Evolutionary conservation across 2,888 invertebrate species (phyloP).

Genomic region (Colostygia pectinataria): DNA sequence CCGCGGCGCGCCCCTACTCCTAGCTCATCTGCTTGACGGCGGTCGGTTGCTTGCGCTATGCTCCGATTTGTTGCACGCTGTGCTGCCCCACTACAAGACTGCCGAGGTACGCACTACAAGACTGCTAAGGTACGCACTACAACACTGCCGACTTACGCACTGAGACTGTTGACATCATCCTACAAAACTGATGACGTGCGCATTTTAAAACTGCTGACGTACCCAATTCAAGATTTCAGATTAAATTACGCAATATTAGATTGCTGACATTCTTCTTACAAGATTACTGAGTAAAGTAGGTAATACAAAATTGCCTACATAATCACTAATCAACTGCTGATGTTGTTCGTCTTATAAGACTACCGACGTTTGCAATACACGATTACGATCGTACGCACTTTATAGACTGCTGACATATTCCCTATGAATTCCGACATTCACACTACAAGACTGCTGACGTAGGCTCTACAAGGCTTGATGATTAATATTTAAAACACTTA

Average conservation of each 20-base stretch:
- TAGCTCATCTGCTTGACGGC: conserved; percentile 88
- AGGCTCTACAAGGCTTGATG: neutral
- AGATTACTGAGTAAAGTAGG: neutral
- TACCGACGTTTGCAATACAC: neutral
- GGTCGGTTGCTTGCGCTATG: conserved; percentile 91
- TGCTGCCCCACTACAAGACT: conserved; percentile 91
- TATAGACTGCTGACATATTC: neutral
- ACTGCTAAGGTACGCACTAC: conserved; percentile 79
- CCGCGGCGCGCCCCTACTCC: conserved; percentile 85
- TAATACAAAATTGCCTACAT: no score
- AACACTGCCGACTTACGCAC: conserved; percentile 91
- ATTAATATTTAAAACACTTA: no score
- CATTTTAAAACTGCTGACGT: no score
- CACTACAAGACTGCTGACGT: neutral
- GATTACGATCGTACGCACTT: neutral
- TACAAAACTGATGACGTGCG: no score
- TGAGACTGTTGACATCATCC: no score
- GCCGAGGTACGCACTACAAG: conserved; percentile 84
- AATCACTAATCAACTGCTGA: neutral
- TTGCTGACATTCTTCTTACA: no score
- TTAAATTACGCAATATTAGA: no score
- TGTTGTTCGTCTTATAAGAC: neutral
- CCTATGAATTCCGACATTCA: no score
- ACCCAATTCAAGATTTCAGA: no score
- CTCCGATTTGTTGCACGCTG: conserved; percentile 89